Conservation (phyloP, 2,113 vertebrate species). For the Sapayoa aenigma region DNA sequence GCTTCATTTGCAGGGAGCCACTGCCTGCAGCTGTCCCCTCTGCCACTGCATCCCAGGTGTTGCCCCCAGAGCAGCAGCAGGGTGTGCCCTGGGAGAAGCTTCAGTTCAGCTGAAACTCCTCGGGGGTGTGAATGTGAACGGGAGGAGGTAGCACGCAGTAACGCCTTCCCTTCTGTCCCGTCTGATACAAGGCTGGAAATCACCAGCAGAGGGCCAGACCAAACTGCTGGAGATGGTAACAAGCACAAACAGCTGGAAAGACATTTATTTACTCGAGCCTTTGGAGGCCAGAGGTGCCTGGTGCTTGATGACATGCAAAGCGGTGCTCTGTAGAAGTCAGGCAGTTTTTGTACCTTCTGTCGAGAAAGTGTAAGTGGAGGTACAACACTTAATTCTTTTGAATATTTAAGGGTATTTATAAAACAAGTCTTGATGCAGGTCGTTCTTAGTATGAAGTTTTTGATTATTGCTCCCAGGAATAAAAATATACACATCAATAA, state of each 20-base stretch:
- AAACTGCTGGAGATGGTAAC: not conserved
- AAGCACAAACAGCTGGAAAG: not conserved
- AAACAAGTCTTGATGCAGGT: not conserved
- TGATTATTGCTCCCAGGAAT: not conserved
- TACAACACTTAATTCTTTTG: not conserved
- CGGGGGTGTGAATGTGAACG: not conserved
- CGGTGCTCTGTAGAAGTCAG: not conserved
- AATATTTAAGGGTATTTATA: not conserved
- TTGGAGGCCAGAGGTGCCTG: not conserved
- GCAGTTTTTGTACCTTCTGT: not conserved
- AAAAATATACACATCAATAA: not conserved
- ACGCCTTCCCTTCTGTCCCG: not conserved
- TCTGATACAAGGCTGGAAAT: not conserved
- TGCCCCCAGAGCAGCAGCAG: not conserved
- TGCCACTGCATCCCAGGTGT: not conserved
- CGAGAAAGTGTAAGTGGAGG: not conserved
- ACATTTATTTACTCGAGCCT: not conserved
- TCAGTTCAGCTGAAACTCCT: not conserved
- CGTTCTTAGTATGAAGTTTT: not conserved
- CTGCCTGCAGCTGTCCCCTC: not conserved
- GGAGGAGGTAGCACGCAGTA: not conserved
- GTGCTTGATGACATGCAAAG: not conserved
- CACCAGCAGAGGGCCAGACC: not conserved
- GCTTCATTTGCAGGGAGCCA: not conserved
- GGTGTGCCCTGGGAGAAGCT: not conserved